Evolutionary conservation across 2,888 invertebrate species (phyloP).

Genomic region (Tetanocera ferruginea): DNA sequence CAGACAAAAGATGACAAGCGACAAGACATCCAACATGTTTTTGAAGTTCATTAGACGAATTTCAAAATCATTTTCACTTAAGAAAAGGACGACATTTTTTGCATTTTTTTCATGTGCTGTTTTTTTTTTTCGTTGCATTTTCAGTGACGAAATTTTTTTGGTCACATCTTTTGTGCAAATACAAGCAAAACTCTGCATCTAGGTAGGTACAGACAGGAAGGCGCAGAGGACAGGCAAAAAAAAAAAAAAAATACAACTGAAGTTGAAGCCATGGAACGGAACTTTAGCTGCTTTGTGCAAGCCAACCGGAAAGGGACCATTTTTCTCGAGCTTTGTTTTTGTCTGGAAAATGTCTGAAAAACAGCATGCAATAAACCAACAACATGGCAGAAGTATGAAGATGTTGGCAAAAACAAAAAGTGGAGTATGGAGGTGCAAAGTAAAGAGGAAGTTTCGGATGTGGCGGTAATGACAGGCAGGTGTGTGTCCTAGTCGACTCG

Average conservation of each 20-base stretch:
- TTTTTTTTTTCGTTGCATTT: constrained; percentile 39
- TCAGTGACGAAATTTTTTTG: constrained; percentile 55
- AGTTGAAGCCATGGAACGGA: constrained; percentile 46
- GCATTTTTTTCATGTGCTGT: background rate
- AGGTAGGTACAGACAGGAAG: constrained; percentile 7
- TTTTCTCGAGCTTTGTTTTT: constrained; percentile 53
- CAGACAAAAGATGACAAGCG: constrained; percentile 67
- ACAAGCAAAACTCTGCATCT: constrained; percentile 1
- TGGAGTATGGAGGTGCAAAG: constrained; percentile 47
- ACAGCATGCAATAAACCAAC: constrained; percentile 46
- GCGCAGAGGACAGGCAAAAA: constrained; percentile 36
- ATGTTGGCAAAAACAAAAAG: background rate
- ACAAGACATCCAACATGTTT: constrained; percentile 60
- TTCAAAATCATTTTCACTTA: constrained; percentile 50
- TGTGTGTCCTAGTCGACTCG: background rate
- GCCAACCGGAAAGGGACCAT: constrained; percentile 58
- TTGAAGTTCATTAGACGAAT: constrained; percentile 68
- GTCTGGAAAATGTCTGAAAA: constrained; percentile 64
- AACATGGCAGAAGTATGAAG: constrained; percentile 35
- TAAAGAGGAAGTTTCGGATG: constrained; percentile 43
- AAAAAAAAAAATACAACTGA: constrained; percentile 20
- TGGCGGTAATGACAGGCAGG: constrained; percentile 16
- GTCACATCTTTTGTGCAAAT: constrained; percentile 24
- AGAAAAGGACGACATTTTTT: constrained; percentile 40
- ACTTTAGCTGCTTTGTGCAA: constrained; percentile 61